phyloP scores from a whole-genome alignment of 37 sponge, comb jelly and placozoan species.

The Tethya wilhelma region DNA sequence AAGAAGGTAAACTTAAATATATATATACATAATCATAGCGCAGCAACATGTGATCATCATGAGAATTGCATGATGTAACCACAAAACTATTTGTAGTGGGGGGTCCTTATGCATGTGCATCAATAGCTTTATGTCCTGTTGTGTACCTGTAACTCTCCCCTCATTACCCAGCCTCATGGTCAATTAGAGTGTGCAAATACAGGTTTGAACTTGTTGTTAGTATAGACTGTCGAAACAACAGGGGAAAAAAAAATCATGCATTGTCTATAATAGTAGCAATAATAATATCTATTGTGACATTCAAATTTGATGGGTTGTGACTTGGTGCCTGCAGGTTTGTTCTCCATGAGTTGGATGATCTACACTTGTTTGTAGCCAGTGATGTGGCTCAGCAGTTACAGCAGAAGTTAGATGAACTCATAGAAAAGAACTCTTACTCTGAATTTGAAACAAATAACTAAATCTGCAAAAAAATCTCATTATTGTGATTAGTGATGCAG shows the following conservation, averaged over 20 bases:
- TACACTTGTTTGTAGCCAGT: constrained; percentile 76
- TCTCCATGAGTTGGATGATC: constrained; percentile 82
- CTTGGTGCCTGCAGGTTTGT: constrained; percentile 49
- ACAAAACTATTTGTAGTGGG: too few relatives aligned
- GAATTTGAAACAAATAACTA: constrained; percentile 38
- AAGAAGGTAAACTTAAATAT: constrained; percentile 45
- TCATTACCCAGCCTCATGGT: too few relatives aligned
- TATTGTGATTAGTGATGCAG: too few relatives aligned
- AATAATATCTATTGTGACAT: neutral
- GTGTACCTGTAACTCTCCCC: too few relatives aligned
- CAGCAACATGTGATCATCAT: too few relatives aligned
- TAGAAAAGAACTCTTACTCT: constrained; percentile 87
- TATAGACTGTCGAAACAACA: neutral
- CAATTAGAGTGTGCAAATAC: too few relatives aligned
- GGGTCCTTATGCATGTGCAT: too few relatives aligned
- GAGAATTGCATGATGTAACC: too few relatives aligned
- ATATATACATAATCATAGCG: too few relatives aligned
- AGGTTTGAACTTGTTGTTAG: too few relatives aligned
- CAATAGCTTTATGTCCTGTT: too few relatives aligned
- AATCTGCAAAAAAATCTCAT: neutral
- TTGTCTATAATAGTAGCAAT: neutral
- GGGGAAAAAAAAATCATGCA: neutral
- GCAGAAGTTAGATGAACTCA: constrained; percentile 77
- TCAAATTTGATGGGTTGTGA: neutral
- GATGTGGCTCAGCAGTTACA: constrained; percentile 65